Conservation (phyloP, 2,888 invertebrate genomes). For the Conistra vaccinii region DNA sequence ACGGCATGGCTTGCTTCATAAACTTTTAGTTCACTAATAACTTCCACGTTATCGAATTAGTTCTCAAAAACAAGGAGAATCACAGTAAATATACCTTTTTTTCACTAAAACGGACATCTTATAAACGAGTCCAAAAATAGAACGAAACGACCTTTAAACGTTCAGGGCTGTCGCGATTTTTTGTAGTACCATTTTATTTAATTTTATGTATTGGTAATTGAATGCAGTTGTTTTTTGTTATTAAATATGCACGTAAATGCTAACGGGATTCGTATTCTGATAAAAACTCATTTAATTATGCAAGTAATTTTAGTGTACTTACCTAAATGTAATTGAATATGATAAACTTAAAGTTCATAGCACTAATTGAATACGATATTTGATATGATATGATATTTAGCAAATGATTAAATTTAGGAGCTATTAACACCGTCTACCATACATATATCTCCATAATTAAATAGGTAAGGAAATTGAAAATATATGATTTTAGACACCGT, state of each 20-base stretch:
- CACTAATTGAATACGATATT: background rate
- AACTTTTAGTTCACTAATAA: constrained; percentile 43
- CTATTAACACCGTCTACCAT: background rate
- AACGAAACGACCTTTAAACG: constrained; percentile 39
- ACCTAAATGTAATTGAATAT: constrained; percentile 14
- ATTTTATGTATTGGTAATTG: constrained; percentile 19
- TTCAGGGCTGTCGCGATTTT: constrained; percentile 48
- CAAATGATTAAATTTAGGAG: background rate
- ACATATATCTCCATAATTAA: too few species aligned
- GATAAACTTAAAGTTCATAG: constrained; percentile 17
- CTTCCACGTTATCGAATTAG: constrained; percentile 43
- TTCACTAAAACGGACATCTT: constrained; percentile 38
- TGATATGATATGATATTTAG: background rate
- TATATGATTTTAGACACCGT: too few species aligned
- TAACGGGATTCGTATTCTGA: constrained; percentile 1
- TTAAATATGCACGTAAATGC: background rate
- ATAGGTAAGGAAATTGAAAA: background rate
- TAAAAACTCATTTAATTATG: constrained; percentile 9
- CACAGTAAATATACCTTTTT: constrained; percentile 40
- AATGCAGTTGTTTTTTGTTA: constrained; percentile 1
- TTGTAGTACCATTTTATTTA: background rate
- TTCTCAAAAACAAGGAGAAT: constrained; percentile 35
- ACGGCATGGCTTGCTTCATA: constrained; percentile 1
- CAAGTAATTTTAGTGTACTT: background rate
- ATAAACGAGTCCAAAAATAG: constrained; percentile 54